Evolutionary conservation across 2,113 vertebrate species (phyloP).

Genomic region (Neofelis nebulosa): DNA sequence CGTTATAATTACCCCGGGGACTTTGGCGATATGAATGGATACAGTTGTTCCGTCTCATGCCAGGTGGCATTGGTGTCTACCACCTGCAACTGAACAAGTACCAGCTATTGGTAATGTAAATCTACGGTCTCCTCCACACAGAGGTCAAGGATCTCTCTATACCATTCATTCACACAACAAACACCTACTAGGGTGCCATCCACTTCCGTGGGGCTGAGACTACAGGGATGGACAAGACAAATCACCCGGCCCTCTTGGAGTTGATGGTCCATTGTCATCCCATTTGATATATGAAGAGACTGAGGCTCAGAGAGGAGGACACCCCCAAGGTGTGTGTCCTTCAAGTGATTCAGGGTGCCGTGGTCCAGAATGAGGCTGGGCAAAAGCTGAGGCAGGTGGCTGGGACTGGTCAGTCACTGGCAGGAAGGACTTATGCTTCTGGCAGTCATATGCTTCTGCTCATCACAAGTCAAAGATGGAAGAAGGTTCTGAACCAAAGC

Average conservation of each 20-base stretch:
- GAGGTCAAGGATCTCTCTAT: background rate
- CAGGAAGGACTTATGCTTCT: background rate
- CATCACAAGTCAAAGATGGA: background rate
- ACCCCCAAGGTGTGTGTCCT: background rate
- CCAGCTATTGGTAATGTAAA: too few relatives aligned
- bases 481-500: background rate
- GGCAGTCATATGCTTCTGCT: background rate
- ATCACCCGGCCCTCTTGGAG: background rate
- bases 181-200: background rate
- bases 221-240: background rate
- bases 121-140: background rate
- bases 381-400: background rate
- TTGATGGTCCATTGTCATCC: background rate
- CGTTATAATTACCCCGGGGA: background rate
- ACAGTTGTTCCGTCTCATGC: background rate
- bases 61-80: background rate
- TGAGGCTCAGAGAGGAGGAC: background rate
- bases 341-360: background rate
- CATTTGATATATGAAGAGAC: background rate
- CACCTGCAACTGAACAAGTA: background rate
- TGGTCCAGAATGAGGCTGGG: background rate
- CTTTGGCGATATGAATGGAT: background rate
- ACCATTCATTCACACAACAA: background rate
- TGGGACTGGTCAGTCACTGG: background rate
- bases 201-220: background rate